Conservation (phyloP, 1,140 invertebrate genomes). For the Drosophila setifemur region DNA sequence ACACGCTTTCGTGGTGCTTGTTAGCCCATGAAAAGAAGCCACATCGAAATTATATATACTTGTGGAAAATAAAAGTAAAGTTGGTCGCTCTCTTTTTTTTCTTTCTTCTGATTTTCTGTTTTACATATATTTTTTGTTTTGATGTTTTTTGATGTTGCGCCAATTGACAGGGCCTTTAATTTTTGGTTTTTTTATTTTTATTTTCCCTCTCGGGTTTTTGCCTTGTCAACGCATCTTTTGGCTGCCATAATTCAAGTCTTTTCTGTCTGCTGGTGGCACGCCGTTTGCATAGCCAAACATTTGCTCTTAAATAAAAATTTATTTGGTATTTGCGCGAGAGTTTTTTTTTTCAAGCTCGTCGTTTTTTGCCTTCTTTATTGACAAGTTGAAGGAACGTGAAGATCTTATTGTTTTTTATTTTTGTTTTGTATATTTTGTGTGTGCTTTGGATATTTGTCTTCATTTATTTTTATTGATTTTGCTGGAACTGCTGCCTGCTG, state of each 20-base stretch:
- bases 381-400: constrained; percentile 54
- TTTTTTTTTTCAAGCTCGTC: constrained; percentile 8
- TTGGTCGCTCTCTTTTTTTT: constrained; percentile 12
- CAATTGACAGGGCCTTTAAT: constrained; percentile 72
- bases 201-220: constrained; percentile 43
- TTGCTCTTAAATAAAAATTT: constrained; percentile 75
- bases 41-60: constrained; percentile 41
- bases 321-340: constrained; percentile 57
- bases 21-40: constrained; percentile 54
- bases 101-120: no score
- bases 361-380: constrained; percentile 57
- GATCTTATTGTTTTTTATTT: constrained; percentile 38
- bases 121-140: no score
- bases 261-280: constrained; percentile 49
- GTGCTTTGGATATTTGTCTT: constrained; percentile 67
- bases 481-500: constrained; percentile 32
- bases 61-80: constrained; percentile 8
- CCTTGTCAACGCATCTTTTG: constrained; percentile 73
- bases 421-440: no score
- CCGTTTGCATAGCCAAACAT: constrained; percentile 79
- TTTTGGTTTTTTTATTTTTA: constrained; percentile 27
- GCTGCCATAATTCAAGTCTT: constrained; percentile 75
- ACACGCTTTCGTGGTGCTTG: constrained; percentile 64
- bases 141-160: constrained; percentile 48
- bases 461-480: constrained; percentile 78